Evolutionary conservation across 2,797 vertebrate genomes (phyloP), one percentile per base, ranked within the genome.

Genomic region (Sebastolobus altivelis): DNA sequence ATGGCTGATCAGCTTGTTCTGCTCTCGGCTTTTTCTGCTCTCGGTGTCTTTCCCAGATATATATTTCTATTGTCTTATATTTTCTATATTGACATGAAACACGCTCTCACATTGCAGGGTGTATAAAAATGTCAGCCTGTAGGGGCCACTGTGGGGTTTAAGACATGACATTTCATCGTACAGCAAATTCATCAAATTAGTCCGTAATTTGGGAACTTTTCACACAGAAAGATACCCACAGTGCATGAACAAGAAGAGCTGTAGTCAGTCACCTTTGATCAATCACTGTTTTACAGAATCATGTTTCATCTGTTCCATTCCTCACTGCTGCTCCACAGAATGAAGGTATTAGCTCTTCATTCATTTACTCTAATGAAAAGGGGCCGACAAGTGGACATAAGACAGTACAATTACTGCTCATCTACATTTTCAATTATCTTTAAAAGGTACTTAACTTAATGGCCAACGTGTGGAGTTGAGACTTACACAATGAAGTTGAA

Each of bases 401-500:
- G 77, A 81, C 80, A 71, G 70, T 58, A 60, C 80, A 90, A 91
- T 89, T 93, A 90, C 72, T 65, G 75, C 77, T 85, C 65, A 92
- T 93, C 91, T 90, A 67, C 83, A 90, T 89, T 87, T 88, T 68
- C 89, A 90, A 88, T 93, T 92, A 91, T 87, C 79, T 74, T 82
- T 80, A 87, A 91, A 90, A 89, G 89, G 83, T 87, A 84, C 90
- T 93, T 92, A 90, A 92, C 90, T 89, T 87, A 92, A 91, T 90
- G 87, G 87, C 83, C 52, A 40, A 80, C 69, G 80, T 91, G 88
- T 79, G 79, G 90, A 84, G 11, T 14, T n/a, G 11, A 67, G 27
- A 67, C 16, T 67, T 20, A 38, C 62, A 8, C 6, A 52, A 18
- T 65, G 11, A 67, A 29, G 63, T 46, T 46, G 25, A 27, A 43